A percentile compares a stretch with the other conserved stretches of the same genome.
These are phyloP conservation scores for Taeniopygia guttata DNA, from an alignment of 2,797 vertebrate genomes.

Conservation along the genomic window DNA sequence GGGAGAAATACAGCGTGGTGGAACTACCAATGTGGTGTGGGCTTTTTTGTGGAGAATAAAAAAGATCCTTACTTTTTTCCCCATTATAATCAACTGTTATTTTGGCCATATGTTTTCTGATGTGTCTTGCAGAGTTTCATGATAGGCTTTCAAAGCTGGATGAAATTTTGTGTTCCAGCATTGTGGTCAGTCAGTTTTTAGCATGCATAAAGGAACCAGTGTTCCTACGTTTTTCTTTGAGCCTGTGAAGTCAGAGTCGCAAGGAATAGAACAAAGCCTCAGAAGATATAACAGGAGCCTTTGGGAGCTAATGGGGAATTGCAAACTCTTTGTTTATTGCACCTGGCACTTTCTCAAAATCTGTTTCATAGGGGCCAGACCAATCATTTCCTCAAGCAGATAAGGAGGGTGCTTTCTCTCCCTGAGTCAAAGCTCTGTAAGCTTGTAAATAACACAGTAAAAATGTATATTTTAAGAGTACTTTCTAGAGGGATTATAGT, in stretches of 20 bases:
- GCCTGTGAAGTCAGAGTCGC: neutral
- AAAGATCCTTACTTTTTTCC: neutral
- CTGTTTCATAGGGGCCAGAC: neutral
- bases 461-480: neutral
- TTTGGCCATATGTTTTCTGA: neutral
- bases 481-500: neutral
- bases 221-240: neutral
- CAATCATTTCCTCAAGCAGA: neutral
- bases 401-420: neutral
- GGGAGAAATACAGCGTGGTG: neutral
- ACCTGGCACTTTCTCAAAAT: neutral
- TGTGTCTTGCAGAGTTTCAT: neutral
- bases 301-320: neutral
- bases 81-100: neutral
- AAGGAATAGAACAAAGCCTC: neutral
- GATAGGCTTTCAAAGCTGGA: neutral
- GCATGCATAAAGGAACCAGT: neutral
- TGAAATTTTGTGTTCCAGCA: neutral
- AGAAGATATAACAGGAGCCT: neutral
- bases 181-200: neutral
- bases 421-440: neutral
- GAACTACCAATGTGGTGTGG: neutral
- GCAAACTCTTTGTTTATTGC: neutral
- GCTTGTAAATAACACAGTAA: neutral
- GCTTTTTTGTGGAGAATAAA: neutral